A percentile compares a stretch with the other conserved stretches of the same genome.
Conservation (phyloP, 2,888 invertebrate genomes). For the Nemotelus nigrinus region DNA sequence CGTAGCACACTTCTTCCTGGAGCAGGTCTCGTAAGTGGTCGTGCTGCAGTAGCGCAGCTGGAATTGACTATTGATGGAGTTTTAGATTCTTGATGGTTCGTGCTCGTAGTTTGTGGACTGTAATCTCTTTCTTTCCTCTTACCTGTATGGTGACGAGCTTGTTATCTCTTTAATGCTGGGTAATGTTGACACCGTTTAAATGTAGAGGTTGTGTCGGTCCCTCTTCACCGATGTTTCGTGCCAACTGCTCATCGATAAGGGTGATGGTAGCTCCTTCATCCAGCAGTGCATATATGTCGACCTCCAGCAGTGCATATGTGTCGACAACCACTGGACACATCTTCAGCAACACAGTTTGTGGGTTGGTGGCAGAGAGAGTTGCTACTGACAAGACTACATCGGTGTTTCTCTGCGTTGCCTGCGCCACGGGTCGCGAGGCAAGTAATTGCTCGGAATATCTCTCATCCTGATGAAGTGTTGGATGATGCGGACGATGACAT, state of each 20-base stretch:
- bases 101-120: neutral
- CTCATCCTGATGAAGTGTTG: neutral
- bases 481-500: neutral
- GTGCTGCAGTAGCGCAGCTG: neutral
- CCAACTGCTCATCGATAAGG: conserved; percentile 1
- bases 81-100: conserved; percentile 11
- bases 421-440: neutral
- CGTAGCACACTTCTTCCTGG: conserved; percentile 17
- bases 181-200: neutral
- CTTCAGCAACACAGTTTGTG: conserved; percentile 7
- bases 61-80: conserved; percentile 1
- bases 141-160: neutral
- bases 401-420: neutral
- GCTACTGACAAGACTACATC: conserved; percentile 8
- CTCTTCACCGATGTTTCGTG: conserved; percentile 8
- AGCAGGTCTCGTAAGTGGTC: conserved; percentile 8
- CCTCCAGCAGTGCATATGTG: neutral
- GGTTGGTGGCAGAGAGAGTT: neutral
- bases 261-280: conserved; percentile 8
- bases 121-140: neutral
- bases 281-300: conserved; percentile 1
- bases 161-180: neutral
- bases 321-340: neutral
- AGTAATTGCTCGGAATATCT: conserved; percentile 3
- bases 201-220: conserved; percentile 7